These are phyloP conservation scores for Ophion ellenae DNA, from an alignment of 2,888 invertebrate species.

Conservation along the genomic window DNA sequence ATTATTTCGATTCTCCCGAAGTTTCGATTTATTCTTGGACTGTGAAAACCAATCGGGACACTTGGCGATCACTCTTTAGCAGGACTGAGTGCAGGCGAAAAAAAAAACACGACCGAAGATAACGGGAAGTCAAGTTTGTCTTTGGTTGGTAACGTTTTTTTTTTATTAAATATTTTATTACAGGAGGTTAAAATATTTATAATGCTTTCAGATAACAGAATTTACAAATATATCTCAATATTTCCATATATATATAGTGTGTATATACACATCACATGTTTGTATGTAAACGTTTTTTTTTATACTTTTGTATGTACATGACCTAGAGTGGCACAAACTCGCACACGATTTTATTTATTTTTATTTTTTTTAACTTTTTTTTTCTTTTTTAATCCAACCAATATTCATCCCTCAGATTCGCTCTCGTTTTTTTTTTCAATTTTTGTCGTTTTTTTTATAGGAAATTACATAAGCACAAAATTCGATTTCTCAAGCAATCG, in stretches of 20 bases:
- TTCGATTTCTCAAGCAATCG: conserved; percentile 63
- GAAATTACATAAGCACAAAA: conserved; percentile 63
- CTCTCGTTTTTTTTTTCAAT: conserved; percentile 29
- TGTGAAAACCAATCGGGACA: background rate
- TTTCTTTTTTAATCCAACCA: conserved; percentile 58
- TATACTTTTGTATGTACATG: conserved; percentile 74
- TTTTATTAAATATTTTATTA: conserved; percentile 82
- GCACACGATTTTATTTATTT: conserved; percentile 71
- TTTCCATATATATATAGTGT: conserved; percentile 76
- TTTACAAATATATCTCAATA: conserved; percentile 83
- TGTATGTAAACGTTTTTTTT: conserved; percentile 77
- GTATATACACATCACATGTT: conserved; percentile 80
- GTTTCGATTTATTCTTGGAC: background rate
- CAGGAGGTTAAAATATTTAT: conserved; percentile 83
- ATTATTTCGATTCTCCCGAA: background rate
- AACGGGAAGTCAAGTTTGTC: background rate
- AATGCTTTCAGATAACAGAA: conserved; percentile 82
- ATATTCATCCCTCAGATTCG: conserved; percentile 51
- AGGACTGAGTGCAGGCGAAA: background rate
- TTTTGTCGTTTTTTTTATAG: conserved; percentile 46
- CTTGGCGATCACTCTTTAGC: background rate
- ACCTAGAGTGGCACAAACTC: conserved; percentile 79
- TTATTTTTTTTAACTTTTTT: conserved; percentile 58
- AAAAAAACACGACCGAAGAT: background rate
- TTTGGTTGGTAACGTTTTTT: conserved; percentile 82